phyloP scores from a whole-genome alignment of 2,888 invertebrate species.

The Prosopocoilus inquinatus region DNA sequence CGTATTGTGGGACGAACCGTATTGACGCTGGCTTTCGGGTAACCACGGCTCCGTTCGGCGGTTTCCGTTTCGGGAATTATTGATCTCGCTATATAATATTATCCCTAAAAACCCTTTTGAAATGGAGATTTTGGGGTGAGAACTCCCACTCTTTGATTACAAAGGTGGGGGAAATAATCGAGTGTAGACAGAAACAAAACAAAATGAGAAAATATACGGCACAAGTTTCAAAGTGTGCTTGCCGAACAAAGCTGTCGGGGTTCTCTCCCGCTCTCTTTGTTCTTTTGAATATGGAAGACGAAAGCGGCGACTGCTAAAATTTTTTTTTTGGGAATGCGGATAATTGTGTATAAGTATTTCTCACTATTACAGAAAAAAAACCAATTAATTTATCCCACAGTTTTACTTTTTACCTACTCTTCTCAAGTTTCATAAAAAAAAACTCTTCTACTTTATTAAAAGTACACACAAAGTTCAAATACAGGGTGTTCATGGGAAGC shows the following conservation, averaged over 20 bases:
- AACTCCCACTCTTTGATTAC: slow-evolving; percentile 24
- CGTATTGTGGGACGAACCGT: slow-evolving; percentile 41
- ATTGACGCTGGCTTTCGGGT: slow-evolving; percentile 39
- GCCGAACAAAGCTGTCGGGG: slow-evolving; percentile 17
- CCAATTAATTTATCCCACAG: no score
- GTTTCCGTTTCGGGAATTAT: slow-evolving; percentile 35
- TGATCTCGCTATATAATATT: slow-evolving; percentile 44
- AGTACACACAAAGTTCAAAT: no score
- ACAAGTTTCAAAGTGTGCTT: slow-evolving; percentile 28
- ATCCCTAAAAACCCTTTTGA: slow-evolving; percentile 48
- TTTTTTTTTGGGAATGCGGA: background rate
- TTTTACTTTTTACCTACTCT: no score
- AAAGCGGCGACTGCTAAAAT: background rate
- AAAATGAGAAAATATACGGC: slow-evolving; percentile 38
- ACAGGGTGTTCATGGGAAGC: no score
- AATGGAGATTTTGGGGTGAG: slow-evolving; percentile 46
- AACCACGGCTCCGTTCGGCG: slow-evolving; percentile 27
- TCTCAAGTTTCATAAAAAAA: no score
- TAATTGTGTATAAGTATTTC: background rate
- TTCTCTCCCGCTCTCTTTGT: no score
- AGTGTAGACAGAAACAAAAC: slow-evolving; percentile 41
- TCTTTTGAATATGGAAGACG: no score
- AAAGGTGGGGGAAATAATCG: slow-evolving; percentile 36
- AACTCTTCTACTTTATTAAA: no score
- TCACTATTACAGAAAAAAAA: background rate